These are phyloP conservation scores for Fragum fragum DNA, from an alignment of 2,888 invertebrate species.

Conservation along the genomic window DNA sequence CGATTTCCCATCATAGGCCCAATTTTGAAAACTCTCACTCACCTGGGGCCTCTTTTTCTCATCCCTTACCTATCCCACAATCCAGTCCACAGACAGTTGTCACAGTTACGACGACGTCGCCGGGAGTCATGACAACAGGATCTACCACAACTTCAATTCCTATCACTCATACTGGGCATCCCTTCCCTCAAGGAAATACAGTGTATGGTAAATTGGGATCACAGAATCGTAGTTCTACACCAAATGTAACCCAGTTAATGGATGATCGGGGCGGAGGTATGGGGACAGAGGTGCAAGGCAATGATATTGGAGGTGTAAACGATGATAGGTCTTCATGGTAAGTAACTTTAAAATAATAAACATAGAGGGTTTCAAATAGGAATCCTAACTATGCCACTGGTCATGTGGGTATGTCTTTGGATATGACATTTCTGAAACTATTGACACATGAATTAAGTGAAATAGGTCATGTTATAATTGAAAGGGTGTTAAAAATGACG, in stretches of 20 bases:
- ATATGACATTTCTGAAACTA: too few species aligned
- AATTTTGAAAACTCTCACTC: conserved; percentile 52
- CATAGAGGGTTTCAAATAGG: too few species aligned
- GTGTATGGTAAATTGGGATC: conserved; percentile 66
- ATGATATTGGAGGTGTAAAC: background rate
- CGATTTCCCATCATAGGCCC: conserved; percentile 36
- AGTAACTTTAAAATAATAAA: conserved; percentile 28
- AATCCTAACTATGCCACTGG: too few species aligned
- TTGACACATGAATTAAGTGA: too few species aligned
- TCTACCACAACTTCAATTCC: conserved; percentile 56
- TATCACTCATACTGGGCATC: conserved; percentile 56
- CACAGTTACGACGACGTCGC: conserved; percentile 45
- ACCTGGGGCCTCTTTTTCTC: conserved; percentile 28
- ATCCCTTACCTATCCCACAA: conserved; percentile 31
- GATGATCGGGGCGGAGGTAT: conserved; percentile 48
- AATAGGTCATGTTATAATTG: too few species aligned
- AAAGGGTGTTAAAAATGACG: too few species aligned
- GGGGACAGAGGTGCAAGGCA: background rate
- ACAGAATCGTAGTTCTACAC: conserved; percentile 44
- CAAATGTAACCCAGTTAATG: conserved; percentile 33
- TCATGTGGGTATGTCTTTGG: too few species aligned
- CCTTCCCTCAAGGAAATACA: conserved; percentile 55
- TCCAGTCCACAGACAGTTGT: conserved; percentile 57
- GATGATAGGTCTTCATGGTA: conserved; percentile 60
- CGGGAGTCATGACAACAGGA: conserved; percentile 45